Percentiles rank a stretch among this genome's conserved stretches.
phyloP scores from a whole-genome alignment of 1,140 invertebrate species.

The Dysdera silvatica region DNA sequence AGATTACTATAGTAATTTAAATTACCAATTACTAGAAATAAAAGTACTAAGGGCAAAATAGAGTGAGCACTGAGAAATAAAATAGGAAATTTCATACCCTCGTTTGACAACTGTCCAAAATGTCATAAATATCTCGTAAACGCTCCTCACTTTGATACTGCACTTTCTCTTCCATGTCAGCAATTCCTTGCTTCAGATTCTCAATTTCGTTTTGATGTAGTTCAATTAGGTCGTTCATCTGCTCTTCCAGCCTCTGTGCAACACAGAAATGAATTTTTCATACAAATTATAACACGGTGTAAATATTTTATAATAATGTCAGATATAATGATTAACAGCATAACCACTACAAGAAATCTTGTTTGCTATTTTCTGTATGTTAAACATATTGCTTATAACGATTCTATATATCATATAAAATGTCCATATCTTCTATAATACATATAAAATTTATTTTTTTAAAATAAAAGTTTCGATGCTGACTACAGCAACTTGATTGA shows the following conservation, averaged over 20 bases:
- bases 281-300: too few relatives aligned
- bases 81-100: conserved; percentile 53
- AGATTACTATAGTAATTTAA: background rate
- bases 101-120: conserved; percentile 88
- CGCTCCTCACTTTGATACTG: conserved; percentile 96
- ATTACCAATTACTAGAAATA: background rate
- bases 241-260: conserved; percentile 75
- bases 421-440: too few relatives aligned
- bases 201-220: conserved; percentile 90
- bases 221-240: conserved; percentile 94
- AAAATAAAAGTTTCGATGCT: too few relatives aligned
- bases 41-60: background rate
- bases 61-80: background rate
- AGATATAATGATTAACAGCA: too few relatives aligned
- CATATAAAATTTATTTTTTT: too few relatives aligned
- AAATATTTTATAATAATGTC: too few relatives aligned
- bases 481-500: too few relatives aligned
- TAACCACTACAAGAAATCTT: too few relatives aligned
- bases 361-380: too few relatives aligned
- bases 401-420: too few relatives aligned
- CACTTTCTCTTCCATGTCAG: conserved; percentile 95
- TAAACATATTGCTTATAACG: too few relatives aligned
- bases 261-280: too few relatives aligned
- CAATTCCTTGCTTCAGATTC: conserved; percentile 87
- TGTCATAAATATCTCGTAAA: conserved; percentile 87